Percentiles rank a stretch among this genome's conserved stretches.
phyloP scores from a whole-genome alignment of 2,888 invertebrate genomes.

The Sycophila texana region DNA sequence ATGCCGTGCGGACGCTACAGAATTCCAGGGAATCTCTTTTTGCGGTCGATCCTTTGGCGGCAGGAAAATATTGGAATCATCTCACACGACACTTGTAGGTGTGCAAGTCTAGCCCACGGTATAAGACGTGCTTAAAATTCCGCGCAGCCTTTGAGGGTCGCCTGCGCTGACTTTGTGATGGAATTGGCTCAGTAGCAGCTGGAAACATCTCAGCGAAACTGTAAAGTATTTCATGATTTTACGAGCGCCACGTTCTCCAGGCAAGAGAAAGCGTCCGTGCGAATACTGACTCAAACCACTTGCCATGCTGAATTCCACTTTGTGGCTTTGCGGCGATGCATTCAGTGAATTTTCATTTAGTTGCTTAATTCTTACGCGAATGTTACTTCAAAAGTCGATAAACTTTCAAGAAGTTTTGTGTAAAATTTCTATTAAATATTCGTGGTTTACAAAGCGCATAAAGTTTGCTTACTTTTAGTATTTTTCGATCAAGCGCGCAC shows the following conservation, averaged over 20 bases:
- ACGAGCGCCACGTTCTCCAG: not conserved
- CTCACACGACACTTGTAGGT: not conserved
- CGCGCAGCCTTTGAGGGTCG: not conserved
- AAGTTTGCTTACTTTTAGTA: no score
- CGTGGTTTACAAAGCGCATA: no score
- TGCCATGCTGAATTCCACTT: no score
- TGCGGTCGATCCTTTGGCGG: not conserved
- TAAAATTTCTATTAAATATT: no score
- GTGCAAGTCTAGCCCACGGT: not conserved
- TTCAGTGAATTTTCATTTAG: no score
- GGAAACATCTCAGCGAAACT: not conserved
- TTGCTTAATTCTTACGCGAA: no score
- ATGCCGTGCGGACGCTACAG: not conserved
- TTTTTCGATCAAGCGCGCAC: no score
- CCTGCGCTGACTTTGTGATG: conserved; percentile 4
- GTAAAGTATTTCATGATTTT: not conserved
- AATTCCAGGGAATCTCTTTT: conserved; percentile 19
- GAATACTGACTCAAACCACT: not conserved
- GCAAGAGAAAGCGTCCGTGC: not conserved
- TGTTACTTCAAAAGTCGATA: no score
- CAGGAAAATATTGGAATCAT: not conserved
- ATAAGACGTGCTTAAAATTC: conserved; percentile 13
- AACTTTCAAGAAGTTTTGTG: no score
- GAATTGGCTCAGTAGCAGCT: not conserved
- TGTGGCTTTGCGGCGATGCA: no score